Evolutionary conservation across 2,113 vertebrate genomes (phyloP).

Genomic region (Pipa parva): DNA sequence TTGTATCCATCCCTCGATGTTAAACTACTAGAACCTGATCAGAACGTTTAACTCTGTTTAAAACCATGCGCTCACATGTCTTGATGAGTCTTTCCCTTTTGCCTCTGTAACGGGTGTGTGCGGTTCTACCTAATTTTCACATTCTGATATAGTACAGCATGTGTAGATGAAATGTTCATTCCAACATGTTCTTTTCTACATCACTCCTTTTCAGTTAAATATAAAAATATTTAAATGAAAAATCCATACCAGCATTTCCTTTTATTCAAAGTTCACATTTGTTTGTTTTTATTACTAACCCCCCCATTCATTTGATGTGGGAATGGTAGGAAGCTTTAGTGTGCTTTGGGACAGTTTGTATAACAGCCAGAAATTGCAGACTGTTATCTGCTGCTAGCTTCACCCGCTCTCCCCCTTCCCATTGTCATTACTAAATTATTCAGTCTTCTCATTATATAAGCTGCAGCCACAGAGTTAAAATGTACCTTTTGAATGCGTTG

Average conservation of each 20-base stretch:
- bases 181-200: too few relatives aligned
- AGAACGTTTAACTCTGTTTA: neutral
- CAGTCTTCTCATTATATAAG: neutral
- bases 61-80: neutral
- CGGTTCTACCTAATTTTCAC: neutral
- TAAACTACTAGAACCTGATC: neutral
- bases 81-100: neutral
- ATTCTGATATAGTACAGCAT: conserved; percentile 13
- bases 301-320: too few relatives aligned
- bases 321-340: neutral
- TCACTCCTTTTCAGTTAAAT: too few relatives aligned
- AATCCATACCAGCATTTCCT: too few relatives aligned
- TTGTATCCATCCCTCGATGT: neutral
- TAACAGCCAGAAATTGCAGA: neutral
- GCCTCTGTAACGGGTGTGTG: neutral
- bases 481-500: conserved; percentile 4
- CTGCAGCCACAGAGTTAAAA: conserved; percentile 10
- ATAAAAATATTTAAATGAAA: too few relatives aligned
- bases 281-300: too few relatives aligned
- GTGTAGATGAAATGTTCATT: conserved; percentile 5
- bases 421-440: neutral
- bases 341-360: neutral
- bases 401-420: neutral
- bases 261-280: too few relatives aligned
- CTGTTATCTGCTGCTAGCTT: conserved; percentile 1